Evolutionary conservation across 1,140 invertebrate species (phyloP).

Genomic region (Macrocentrus cingulum): DNA sequence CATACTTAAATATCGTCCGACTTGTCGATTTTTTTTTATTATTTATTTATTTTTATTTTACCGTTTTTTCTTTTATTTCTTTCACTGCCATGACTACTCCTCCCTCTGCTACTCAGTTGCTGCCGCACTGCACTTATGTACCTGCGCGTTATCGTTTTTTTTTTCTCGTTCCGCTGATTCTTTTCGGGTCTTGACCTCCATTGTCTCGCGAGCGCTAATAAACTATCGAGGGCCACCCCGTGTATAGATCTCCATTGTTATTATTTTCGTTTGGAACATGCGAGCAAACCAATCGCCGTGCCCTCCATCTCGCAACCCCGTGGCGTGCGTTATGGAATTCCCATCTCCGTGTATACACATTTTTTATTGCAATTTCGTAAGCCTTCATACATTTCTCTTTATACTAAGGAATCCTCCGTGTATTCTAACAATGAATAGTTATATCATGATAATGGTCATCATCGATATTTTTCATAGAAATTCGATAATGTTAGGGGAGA

Average conservation of each 20-base stretch:
- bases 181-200: conserved; percentile 57
- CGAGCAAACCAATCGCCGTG: neutral
- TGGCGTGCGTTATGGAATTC: conserved; percentile 47
- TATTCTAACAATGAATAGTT: no score
- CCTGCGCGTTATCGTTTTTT: conserved; percentile 29
- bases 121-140: conserved; percentile 23
- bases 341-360: conserved; percentile 25
- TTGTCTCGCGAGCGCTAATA: conserved; percentile 56
- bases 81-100: conserved; percentile 24
- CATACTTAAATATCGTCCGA: conserved; percentile 57
- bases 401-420: no score
- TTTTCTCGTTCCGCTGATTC: conserved; percentile 43
- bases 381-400: conserved; percentile 8
- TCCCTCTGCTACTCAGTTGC: conserved; percentile 30
- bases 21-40: conserved; percentile 28
- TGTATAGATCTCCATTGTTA: conserved; percentile 50
- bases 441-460: no score
- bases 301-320: conserved; percentile 25
- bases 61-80: neutral
- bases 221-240: conserved; percentile 51
- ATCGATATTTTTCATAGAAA: no score
- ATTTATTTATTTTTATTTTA: conserved; percentile 2
- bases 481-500: no score
- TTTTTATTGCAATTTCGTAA: conserved; percentile 14
- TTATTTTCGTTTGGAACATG: conserved; percentile 37